Conservation (phyloP, 2,888 invertebrate genomes). For the Trypoxylon attenuatum region DNA sequence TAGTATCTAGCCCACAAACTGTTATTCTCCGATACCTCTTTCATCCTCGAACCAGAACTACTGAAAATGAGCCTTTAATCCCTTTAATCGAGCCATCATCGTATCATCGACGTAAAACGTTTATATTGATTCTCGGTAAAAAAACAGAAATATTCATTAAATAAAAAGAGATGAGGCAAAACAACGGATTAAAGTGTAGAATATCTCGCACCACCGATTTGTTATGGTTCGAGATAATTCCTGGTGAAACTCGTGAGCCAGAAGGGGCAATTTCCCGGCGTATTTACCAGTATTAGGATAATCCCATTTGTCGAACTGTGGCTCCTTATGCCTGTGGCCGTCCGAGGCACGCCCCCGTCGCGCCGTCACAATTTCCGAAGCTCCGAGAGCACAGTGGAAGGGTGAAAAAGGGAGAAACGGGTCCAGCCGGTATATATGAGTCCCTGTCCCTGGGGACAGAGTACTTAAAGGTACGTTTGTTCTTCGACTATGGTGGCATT, state of each 20-base stretch:
- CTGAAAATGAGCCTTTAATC: too few relatives aligned
- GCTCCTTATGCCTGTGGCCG: constrained; percentile 24
- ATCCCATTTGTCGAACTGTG: constrained; percentile 58
- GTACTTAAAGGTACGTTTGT: constrained; percentile 39
- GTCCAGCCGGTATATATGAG: constrained; percentile 27
- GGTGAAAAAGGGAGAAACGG: constrained; percentile 15
- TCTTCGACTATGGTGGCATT: constrained; percentile 21
- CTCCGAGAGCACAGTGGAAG: constrained; percentile 8
- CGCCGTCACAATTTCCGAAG: background rate
- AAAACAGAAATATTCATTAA: too few relatives aligned
- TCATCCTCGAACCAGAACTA: too few relatives aligned
- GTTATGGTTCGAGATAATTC: background rate
- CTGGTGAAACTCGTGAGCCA: background rate
- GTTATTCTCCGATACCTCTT: too few relatives aligned
- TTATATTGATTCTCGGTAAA: too few relatives aligned
- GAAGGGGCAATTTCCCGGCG: constrained; percentile 41
- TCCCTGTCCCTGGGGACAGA: constrained; percentile 12
- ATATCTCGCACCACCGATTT: background rate
- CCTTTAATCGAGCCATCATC: too few relatives aligned
- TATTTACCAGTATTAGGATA: constrained; percentile 61
- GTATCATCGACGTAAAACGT: too few relatives aligned
- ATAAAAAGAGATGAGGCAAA: too few relatives aligned
- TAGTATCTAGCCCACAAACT: too few relatives aligned
- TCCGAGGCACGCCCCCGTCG: constrained; percentile 26
- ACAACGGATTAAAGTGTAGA: too few relatives aligned